phyloP scores from a whole-genome alignment of 64 coral and sea anemone genomes.

The Exaiptasia diaphana region DNA sequence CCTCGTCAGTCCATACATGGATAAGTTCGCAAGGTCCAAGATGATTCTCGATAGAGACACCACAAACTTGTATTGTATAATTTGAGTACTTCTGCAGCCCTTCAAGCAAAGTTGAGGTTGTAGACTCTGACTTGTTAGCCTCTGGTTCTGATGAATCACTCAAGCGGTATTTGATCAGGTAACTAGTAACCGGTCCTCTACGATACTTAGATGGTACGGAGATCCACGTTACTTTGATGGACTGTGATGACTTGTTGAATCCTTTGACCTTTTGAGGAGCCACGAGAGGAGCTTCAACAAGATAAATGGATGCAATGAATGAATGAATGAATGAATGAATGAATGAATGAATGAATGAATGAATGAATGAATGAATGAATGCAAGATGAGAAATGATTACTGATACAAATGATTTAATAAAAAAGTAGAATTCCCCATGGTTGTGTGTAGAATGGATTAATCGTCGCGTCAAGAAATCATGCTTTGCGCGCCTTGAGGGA shows the following conservation, averaged over 20 bases:
- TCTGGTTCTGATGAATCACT: neutral
- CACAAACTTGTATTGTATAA: conserved; percentile 8
- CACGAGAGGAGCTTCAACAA: neutral
- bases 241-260: conserved; percentile 11
- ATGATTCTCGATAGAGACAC: conserved; percentile 3
- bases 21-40: conserved; percentile 1
- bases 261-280: conserved; percentile 18
- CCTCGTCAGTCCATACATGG: conserved; percentile 32
- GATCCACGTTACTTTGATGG: conserved; percentile 5
- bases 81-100: conserved; percentile 19
- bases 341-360: no score
- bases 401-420: no score
- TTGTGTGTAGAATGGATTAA: no score
- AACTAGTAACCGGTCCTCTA: neutral
- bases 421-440: no score
- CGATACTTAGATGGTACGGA: neutral
- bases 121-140: neutral
- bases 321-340: neutral
- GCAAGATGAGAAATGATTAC: no score
- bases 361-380: no score
- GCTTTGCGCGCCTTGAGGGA: no score
- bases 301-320: neutral
- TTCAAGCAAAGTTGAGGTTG: neutral
- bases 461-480: no score
- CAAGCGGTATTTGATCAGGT: neutral